Evolutionary conservation across 2,797 vertebrate genomes (phyloP).

Genomic region (Protosalanx chinensis): DNA sequence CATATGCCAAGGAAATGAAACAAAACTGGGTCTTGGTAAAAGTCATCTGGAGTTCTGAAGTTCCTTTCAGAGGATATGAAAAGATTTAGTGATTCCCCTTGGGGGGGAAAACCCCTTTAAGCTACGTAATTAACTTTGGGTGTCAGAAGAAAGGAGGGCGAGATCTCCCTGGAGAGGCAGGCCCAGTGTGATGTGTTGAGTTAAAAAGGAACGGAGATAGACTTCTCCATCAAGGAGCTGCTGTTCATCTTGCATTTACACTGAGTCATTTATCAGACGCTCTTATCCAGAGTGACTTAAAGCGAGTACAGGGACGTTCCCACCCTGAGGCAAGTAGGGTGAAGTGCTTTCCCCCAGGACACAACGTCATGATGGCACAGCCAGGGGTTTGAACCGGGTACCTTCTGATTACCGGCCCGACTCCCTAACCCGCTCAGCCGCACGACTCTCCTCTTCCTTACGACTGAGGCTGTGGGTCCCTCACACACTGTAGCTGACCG

Average conservation of each 20-base stretch:
- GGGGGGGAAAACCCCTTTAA: conserved; percentile 3
- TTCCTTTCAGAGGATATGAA: conserved; percentile 2
- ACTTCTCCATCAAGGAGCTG: neutral
- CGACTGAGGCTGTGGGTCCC: no score
- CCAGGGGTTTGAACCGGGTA: no score
- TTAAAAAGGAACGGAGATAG: neutral
- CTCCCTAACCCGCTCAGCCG: no score
- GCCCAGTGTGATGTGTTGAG: neutral
- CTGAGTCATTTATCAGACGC: no score
- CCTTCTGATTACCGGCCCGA: no score
- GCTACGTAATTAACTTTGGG: conserved; percentile 12
- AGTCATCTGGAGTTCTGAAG: conserved; percentile 3
- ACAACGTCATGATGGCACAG: no score
- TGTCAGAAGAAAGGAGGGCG: conserved; percentile 1
- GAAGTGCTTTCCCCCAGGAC: no score
- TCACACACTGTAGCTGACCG: neutral
- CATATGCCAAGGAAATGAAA: neutral
- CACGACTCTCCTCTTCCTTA: neutral
- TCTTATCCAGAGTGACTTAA: no score
- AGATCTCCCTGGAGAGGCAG: neutral
- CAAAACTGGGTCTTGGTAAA: neutral
- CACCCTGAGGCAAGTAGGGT: no score
- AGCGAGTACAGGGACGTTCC: no score
- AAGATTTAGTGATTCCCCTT: neutral
- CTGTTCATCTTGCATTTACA: no score